Base-by-base conservation (phyloP, 2,888 invertebrate genomes). In the Synergus umbraculus region DNA sequence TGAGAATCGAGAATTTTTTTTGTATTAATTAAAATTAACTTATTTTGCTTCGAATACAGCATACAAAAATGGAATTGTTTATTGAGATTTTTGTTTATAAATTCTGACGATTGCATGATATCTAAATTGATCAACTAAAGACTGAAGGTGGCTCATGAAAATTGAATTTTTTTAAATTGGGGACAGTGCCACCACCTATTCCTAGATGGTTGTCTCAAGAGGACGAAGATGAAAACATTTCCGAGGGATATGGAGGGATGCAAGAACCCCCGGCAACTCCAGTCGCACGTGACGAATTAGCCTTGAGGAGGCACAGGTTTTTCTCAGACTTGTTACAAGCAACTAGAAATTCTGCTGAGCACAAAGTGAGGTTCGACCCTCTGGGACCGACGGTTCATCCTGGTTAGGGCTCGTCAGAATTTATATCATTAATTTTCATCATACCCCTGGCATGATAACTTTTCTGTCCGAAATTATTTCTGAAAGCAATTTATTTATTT, bases 261-360 rank as follows among this genome's bases (percentile, higher is more conserved):
- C 93, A 93, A 83, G 95, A 95, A 83, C 95, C 95, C 84, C 96
- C 96, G 69, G 96, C 95, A 79, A 96, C 96, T 80, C 96, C 96
- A 18, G 95, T 96, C 67, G 96, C 96, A 78, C 94, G 95, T 80
- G 96, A 96, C 92, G 96, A 96, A 90, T 92, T 96, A 86, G 96
- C 96, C 83, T 92, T 96, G 86, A 94, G 96, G 83, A 94, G 96
- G 79, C 96, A 96, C 91, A 94, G 96, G 87, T 95, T 96, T 92
- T 96, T 96, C 92, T 95, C 96, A 78, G 96, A 96, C 89, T 93
- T 96, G 81, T 94, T 96, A 84, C 94, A 94, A 86, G 96, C 96
- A 86, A 95, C 96, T 66, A 94, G 95, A 88, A 95, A 95, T 85
- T 95, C 95, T 77, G 94, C 95, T 77, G 95, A 96, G 90, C 96